Evolutionary conservation across 2,113 vertebrate species (phyloP).

Genomic region (Limanda limanda): DNA sequence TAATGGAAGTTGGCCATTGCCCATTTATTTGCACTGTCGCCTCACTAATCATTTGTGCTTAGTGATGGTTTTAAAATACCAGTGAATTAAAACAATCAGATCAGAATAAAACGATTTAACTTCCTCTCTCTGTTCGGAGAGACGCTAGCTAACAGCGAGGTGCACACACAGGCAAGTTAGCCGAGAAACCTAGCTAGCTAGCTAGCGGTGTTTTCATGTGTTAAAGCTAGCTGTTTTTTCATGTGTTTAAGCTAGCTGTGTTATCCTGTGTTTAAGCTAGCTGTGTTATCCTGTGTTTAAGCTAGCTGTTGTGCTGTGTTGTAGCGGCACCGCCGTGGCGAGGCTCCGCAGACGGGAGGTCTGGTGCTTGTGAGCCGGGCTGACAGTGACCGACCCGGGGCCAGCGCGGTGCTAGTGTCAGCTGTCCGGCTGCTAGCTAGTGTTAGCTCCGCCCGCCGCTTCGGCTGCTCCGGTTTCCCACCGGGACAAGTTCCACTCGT

Average conservation of each 20-base stretch:
- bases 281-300: background rate
- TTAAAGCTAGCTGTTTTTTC: background rate
- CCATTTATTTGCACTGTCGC: too few relatives aligned
- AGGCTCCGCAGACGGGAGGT: background rate
- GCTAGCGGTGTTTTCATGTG: background rate
- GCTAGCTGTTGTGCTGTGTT: accelerated
- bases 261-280: background rate
- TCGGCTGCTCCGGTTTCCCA: slow-evolving; percentile 26
- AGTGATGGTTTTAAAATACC: too few relatives aligned
- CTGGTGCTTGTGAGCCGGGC: slow-evolving; percentile 24
- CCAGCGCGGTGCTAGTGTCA: slow-evolving; percentile 45
- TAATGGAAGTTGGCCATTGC: too few relatives aligned
- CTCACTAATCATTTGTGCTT: too few relatives aligned
- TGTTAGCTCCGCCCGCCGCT: slow-evolving; percentile 50
- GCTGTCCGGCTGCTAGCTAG: slow-evolving; percentile 50
- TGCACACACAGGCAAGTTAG: background rate
- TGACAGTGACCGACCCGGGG: slow-evolving; percentile 49
- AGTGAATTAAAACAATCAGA: too few relatives aligned
- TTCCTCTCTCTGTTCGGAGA: slow-evolving; percentile 25
- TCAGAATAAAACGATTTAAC: background rate
- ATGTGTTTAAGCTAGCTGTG: too few relatives aligned
- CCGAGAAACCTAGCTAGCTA: background rate
- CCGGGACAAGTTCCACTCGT: slow-evolving; percentile 42
- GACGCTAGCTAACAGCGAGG: slow-evolving; percentile 36
- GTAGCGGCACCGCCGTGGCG: background rate